Base-by-base conservation (phyloP, 2,888 invertebrate genomes). In the Trimorus sp. region DNA sequence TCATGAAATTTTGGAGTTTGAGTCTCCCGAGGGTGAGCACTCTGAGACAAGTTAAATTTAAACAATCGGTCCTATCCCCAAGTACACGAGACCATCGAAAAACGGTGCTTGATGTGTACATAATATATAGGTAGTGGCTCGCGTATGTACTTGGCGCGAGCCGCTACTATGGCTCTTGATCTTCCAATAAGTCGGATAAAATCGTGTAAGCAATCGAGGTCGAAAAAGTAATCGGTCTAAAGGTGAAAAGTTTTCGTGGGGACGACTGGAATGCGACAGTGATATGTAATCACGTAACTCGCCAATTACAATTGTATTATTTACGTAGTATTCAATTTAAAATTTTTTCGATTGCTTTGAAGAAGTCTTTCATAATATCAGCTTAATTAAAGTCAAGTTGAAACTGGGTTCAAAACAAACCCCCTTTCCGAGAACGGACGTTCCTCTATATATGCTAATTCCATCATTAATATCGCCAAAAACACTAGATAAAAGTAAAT, bases 161-260 rank as follows among this genome's bases (percentile, higher is more conserved):
- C 26, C 2, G 4, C 26, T 26, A 26, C 4, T 4, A 4, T 26
- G 26, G 26, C 26, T 26, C 26, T 26, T 26, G 26, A 26, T 26
- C 73, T 79, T 69, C 26, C 54, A 74, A 63, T 53, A 69, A 79
- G 56, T 60, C 53, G 79, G 51, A 38, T 63, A 74, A 69, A 58
- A 74, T 62, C 73, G 56, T 59, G 49, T 66, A 78, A 42, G n/a
- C 38, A 53, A 15, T 48, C 38, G 37, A 71, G 59, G n/a, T n/a
- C 54, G 5, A 77, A 78, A 78, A 56, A 63, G 54, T 74, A 79
- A 79, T 54, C 77, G 42, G 40, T 68, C 54, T 65, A 70, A 71
- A 78, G 70, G 49, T 58, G 53, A 60, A 75, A 75, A 66, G 60
- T 48, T 76, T 51, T 65, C 42, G 51, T 54, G 45, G 62, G 49